Percentiles rank a stretch among this genome's conserved stretches.
These are phyloP conservation scores for Phyllostomus discolor DNA, from an alignment of 2,113 vertebrate species.

Conservation along the genomic window DNA sequence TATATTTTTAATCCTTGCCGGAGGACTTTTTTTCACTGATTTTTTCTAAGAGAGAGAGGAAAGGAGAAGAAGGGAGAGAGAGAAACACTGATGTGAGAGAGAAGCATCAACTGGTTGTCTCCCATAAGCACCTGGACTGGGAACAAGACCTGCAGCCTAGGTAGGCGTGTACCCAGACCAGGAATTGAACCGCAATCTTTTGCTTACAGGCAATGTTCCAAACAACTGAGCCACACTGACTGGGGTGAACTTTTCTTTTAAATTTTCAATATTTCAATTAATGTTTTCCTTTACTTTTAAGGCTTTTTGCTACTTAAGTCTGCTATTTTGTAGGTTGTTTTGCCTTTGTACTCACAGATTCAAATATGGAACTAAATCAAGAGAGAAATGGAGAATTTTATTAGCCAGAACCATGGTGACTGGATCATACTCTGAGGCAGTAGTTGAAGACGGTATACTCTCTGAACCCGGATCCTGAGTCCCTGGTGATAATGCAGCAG, in stretches of 20 bases:
- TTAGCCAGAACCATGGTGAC: neutral
- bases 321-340: slow-evolving; percentile 26
- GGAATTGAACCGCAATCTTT: neutral
- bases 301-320: neutral
- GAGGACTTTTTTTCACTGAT: no score
- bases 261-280: neutral
- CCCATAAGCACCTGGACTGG: no score
- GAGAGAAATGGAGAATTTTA: neutral
- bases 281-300: slow-evolving; percentile 22
- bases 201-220: no score
- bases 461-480: neutral
- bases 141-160: no score
- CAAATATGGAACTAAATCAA: neutral
- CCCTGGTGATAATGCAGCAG: neutral
- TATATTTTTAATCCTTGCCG: neutral
- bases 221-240: no score
- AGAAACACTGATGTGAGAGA: no score
- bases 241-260: neutral
- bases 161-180: neutral
- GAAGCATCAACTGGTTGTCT: no score
- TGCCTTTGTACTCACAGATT: neutral
- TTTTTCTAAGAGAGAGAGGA: no score
- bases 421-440: neutral
- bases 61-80: no score
- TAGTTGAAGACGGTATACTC: neutral